phyloP scores from a whole-genome alignment of 1,140 invertebrate genomes.

The Thalassaphorura encarpata region DNA sequence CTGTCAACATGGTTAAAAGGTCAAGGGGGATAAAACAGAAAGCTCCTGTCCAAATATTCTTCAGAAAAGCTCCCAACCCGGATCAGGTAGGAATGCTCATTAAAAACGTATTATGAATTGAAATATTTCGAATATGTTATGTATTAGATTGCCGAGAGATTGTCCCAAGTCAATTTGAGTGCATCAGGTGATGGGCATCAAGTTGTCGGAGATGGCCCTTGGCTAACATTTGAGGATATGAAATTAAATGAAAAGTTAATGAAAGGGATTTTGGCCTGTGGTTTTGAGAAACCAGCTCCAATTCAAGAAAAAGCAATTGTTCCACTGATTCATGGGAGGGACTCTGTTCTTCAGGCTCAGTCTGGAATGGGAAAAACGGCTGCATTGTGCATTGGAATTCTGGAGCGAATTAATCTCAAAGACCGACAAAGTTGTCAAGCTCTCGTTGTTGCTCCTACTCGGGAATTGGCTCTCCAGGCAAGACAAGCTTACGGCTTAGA shows the following conservation, averaged over 20 bases:
- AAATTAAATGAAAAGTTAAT: background rate
- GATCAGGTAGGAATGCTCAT: too few relatives aligned
- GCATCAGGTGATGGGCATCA: too few relatives aligned
- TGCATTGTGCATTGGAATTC: slow-evolving; percentile 3
- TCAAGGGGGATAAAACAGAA: too few relatives aligned
- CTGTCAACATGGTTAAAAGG: too few relatives aligned
- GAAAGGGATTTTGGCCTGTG: background rate
- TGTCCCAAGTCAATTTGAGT: too few relatives aligned
- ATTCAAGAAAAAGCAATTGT: slow-evolving; percentile 2
- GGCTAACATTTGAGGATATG: slow-evolving; percentile 16
- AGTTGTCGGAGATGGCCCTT: too few relatives aligned
- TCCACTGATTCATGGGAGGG: slow-evolving; percentile 4
- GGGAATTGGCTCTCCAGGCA: slow-evolving; percentile 92
- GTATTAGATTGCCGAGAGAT: too few relatives aligned
- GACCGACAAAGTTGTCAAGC: slow-evolving; percentile 45
- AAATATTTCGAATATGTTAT: too few relatives aligned
- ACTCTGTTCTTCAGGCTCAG: slow-evolving; percentile 15
- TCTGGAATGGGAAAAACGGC: slow-evolving; percentile 23
- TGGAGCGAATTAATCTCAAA: background rate
- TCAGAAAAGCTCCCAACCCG: too few relatives aligned
- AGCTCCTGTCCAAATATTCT: too few relatives aligned
- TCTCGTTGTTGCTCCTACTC: slow-evolving; percentile 80
- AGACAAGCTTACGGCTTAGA: background rate
- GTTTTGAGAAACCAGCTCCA: slow-evolving; percentile 6
- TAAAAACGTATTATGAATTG: too few relatives aligned